These are phyloP conservation scores for Acinonyx jubatus DNA, from an alignment of 2,113 vertebrate genomes.

Conservation along the genomic window DNA sequence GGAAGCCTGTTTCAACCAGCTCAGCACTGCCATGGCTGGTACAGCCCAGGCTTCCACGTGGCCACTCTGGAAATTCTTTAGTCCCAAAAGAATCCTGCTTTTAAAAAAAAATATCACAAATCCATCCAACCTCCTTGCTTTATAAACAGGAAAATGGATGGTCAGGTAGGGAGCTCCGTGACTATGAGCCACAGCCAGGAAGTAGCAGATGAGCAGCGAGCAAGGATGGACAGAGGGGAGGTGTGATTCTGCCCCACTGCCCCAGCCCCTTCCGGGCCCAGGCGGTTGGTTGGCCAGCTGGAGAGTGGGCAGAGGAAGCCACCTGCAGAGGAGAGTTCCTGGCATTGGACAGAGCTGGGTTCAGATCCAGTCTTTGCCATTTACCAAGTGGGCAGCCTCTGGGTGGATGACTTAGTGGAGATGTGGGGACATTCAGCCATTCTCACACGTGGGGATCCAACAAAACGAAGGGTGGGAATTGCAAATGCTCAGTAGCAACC, in stretches of 20 bases:
- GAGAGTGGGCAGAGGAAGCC: background rate
- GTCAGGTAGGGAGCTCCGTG: background rate
- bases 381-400: background rate
- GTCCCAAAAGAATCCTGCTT: background rate
- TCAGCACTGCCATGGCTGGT: accelerated
- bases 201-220: background rate
- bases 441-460: background rate
- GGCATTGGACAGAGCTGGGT: background rate
- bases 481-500: background rate
- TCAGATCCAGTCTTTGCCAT: background rate
- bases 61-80: background rate
- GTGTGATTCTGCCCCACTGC: background rate
- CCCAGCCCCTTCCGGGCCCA: background rate
- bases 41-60: background rate
- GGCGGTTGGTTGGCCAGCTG: background rate
- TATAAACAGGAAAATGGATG: background rate
- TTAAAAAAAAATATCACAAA: background rate
- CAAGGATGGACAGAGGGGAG: background rate
- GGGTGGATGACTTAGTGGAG: background rate
- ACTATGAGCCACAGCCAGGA: background rate
- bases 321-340: background rate
- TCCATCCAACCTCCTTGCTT: background rate
- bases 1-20: background rate
- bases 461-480: accelerated
- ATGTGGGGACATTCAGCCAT: too few species aligned